These are phyloP conservation scores for Sebastes hubbsi DNA, from an alignment of 2,797 vertebrate species.

Conservation along the genomic window DNA sequence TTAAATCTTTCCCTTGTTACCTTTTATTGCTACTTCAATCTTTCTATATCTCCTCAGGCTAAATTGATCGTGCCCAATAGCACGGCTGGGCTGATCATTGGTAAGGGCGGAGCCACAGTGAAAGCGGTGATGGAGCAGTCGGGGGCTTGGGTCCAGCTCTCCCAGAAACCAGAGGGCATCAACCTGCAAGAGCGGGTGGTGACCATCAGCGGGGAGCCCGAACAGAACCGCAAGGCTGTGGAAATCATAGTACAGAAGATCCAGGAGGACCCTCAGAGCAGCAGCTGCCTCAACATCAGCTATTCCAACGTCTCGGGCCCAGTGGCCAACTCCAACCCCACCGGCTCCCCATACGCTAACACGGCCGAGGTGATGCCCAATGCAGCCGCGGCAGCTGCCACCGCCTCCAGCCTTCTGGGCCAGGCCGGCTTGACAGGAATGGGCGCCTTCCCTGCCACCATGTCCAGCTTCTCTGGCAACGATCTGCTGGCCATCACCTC, in stretches of 20 bases:
- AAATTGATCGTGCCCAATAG: conserved; percentile 96
- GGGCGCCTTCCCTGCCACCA: conserved; percentile 89
- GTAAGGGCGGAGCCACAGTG: conserved; percentile 93
- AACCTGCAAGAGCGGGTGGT: conserved; percentile 96
- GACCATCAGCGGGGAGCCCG: conserved; percentile 93
- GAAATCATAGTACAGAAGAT: conserved; percentile 97
- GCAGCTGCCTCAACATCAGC: conserved; percentile 96
- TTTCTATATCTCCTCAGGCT: conserved; percentile 83
- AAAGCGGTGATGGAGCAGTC: conserved; percentile 97
- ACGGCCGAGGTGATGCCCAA: conserved; percentile 90
- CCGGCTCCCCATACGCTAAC: conserved; percentile 94
- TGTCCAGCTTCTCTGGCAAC: conserved; percentile 93
- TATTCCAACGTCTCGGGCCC: conserved; percentile 95
- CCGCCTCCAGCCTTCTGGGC: conserved; percentile 90
- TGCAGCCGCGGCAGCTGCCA: conserved; percentile 87
- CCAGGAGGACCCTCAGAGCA: conserved; percentile 96
- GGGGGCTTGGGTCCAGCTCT: conserved; percentile 96
- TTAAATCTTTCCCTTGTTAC: conserved; percentile 43
- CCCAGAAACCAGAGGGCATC: conserved; percentile 95
- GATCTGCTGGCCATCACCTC: conserved; percentile 96
- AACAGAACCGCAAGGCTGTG: conserved; percentile 94
- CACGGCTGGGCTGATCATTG: conserved; percentile 95
- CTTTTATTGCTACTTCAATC: conserved; percentile 59
- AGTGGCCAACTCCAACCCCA: conserved; percentile 96
- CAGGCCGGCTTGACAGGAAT: conserved; percentile 90